Base-by-base conservation (phyloP, 2,797 vertebrate species). In the Acanthurus leucopareius region DNA sequence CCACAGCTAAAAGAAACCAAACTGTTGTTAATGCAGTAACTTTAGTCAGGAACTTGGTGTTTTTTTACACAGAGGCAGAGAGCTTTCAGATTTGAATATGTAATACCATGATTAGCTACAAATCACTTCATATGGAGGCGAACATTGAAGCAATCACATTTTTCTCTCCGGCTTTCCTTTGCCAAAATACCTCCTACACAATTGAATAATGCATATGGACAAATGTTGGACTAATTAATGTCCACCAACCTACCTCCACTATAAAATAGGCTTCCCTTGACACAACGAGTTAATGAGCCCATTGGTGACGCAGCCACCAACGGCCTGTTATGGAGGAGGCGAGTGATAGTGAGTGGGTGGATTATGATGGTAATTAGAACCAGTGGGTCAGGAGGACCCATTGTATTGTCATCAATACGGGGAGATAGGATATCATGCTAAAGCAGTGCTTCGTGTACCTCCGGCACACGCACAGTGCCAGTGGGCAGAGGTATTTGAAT, bases 151-250 rank as follows among this genome's bases (percentile, higher is more conserved):
- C 83, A 86, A 85, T 88, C 85, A 80, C 69, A 69, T 78, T 75
- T 76, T 79, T 78, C 80, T 80, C 62, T 68, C 79, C 71, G 79
- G 56, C 73, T 81, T 88, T 68, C 22, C 49, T 84, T 69, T 42
- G 75, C 82, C 88, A 90, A 88, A 92, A 91, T 86, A 69, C 89
- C 93, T 93, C 93, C 93, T 91, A 93, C 92, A 88, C 88, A 76
- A 68, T 56, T 94, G 91, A 94, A 93, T 94, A 91, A 94, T 93
- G 86, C 92, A 94, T 93, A 91, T 89, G 88, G 90, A 88, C 90
- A 79, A 89, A 77, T 84, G 88, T 85, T 89, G 92, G 92, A 90
- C 92, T 95, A 94, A 95, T 95, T 95, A 91, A 89, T 91, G 88
- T 88, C 88, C 88, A 86, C 83, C 80, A 86, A 66, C 86, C 77